Evolutionary conservation across 2,888 invertebrate species (phyloP).

Genomic region (Microctonus brassicae): DNA sequence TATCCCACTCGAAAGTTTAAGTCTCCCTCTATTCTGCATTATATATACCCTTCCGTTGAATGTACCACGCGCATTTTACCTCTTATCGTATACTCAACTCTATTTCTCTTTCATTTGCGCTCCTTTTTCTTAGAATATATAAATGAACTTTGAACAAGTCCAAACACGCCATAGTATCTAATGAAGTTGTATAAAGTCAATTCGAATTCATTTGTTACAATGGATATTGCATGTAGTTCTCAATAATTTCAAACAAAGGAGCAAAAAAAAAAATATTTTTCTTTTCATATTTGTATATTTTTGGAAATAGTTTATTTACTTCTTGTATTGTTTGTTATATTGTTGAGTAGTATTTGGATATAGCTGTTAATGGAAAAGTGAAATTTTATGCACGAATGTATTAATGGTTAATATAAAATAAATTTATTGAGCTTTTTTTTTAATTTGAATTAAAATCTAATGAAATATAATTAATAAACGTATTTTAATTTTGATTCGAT

Average conservation of each 20-base stretch:
- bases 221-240: neutral
- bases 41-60: constrained; percentile 10
- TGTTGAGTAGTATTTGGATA: too few relatives aligned
- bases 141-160: neutral
- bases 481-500: too few relatives aligned
- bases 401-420: too few relatives aligned
- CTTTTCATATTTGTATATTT: neutral
- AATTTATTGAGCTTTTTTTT: too few relatives aligned
- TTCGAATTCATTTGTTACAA: neutral
- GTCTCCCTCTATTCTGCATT: constrained; percentile 5
- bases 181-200: neutral
- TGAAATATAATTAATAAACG: too few relatives aligned
- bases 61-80: constrained; percentile 4
- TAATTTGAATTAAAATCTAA: too few relatives aligned
- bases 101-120: neutral
- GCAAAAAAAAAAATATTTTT: neutral
- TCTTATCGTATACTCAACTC: neutral
- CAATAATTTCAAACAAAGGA: neutral
- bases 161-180: neutral
- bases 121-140: neutral
- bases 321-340: too few relatives aligned
- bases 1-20: constrained; percentile 27
- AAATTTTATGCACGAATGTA: too few relatives aligned
- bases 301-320: too few relatives aligned
- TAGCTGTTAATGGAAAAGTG: too few relatives aligned